Evolutionary conservation across 2,113 vertebrate species (phyloP), one percentile per base, ranked within the genome.

Genomic region (Bombycilla garrulus): DNA sequence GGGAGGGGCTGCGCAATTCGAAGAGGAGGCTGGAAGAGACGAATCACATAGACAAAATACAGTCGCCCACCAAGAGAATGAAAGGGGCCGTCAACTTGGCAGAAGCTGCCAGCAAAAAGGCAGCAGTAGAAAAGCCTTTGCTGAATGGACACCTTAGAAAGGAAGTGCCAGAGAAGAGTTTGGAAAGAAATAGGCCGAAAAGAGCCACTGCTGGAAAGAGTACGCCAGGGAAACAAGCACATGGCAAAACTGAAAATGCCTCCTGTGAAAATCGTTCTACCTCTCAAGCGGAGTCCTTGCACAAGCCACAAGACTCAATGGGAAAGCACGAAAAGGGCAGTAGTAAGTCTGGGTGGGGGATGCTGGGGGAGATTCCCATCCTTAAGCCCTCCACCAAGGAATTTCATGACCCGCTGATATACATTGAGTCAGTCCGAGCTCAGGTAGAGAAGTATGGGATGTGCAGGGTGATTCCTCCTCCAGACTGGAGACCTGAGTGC

Each of bases 401-500:
- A 98, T 99, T 99, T 96, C 99, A 99, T 93, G 99, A 99, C 98
- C 99, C 99, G 0, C 98, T 99, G 98, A 98, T 98, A 96, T 99
- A 99, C 97, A 98, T 99, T 96, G 99, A 99, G 96, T 98, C 98
- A 31, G 98, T 99, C 94, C 98, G 99, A 92, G 98, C 99, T 97
- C 98, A 98, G 98, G 99, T 98, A 51, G 99, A 99, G 97, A 98
- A 97, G 81, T 98, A 98, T 60, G 99, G 99, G 74, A 98, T 99
- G 98, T 99, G 99, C 97, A 98, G 99, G 70, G 99, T 99, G 96
- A 97, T 99, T 87, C 99, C 99, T 18, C 99, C 99, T 45, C 85
- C 98, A 13, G 99, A 99, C 98, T 99, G 99, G 99, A 98, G 99
- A 97, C 99, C 99, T 5, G 99, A 99, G 98, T 99, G 99, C 98